Base-by-base conservation (phyloP, 2,888 invertebrate species). In the Tetranychus piercei region DNA sequence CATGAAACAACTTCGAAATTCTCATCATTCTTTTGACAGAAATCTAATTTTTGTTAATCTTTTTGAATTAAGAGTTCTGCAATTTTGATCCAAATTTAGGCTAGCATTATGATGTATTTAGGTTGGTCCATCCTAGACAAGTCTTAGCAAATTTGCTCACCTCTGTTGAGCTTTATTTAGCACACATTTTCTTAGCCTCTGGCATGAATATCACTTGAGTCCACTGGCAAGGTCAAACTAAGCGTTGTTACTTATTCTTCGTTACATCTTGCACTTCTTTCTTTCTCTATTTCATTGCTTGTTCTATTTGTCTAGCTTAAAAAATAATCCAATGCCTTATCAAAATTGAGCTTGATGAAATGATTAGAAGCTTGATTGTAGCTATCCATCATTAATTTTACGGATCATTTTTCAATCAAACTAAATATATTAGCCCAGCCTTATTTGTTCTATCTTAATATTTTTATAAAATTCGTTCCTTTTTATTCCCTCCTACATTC, bases 321-420 rank as follows among this genome's bases (percentile, higher is more conserved):
- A 55, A 55, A 15, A 55, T 55, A 55, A 55, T 55, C 55, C 55
- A 55, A 55, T 55, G 55, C 15, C 15, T 9, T 55, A 1, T 55
- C 55, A 55, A 55, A 55, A 55, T 55, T 55, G 9, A 15, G 55
- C 55, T 55, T 55, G 55, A 55, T 55, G 55, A 55, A 55, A 55
- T 55, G 55, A 55, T 55, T 55, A 55, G 55, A 55, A 55, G 55
- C 55, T 55, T 55, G 55, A 55, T 55, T 55, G 55, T 55, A 55
- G 55, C 9, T 15, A 55, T 55, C 55, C 55, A 55, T 55, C 55
- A 55, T 55, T 55, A 55, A 55, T 55, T 55, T 55, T 15, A 55
- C 55, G 9, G 15, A 55, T 55, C 55, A 55, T 55, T 55, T 55
- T 55, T 55, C 55, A 55, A 55, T 55, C 55, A 55, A 55, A 55